Base-by-base conservation (phyloP, 2,113 vertebrate species). In the Etheostoma spectabile region DNA sequence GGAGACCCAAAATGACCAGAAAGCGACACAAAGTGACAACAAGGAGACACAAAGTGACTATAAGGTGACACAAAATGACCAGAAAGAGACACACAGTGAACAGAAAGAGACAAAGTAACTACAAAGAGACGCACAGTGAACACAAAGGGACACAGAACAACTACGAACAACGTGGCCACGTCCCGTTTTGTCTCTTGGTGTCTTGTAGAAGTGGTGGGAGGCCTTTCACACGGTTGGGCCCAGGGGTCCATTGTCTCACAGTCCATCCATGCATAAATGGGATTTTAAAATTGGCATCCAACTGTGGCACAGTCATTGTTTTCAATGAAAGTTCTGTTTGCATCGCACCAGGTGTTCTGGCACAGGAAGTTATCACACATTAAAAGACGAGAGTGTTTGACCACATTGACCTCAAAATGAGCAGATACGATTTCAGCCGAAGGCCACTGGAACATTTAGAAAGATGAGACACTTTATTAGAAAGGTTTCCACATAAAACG, bases 401-500 rank as follows among this genome's bases (percentile, higher is more conserved):
- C 14, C 33, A 53, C 66, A 35, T 42, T 5, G n/a, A 57, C 53
- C 48, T 33, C 51, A 10, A n/a, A 56, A 22, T 12, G 42, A 67
- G 74, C 30, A 2, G n/a, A 69, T 0, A 19, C 5, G 38, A 61
- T 56, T 27, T 33, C 11, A 74, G 55, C 21, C 42, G 13, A 73
- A 72, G 82, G 27, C 30, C 15, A 62, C 77, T 3, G 21, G 15
- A 57, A 49, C 16, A 49, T 67, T 80, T 52, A 79, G 38, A 69
- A 63, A 64, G 70, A 82, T 75, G 49, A 74, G 51, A 38, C 62
- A 66, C 53, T 92, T 91, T 89, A 90, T 85, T 89, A 83, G 77
- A 86, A 91, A 89, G 70, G 33, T 85, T 72, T 90, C 90, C 85
- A 88, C 84, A 86, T 90, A 83, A 91, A 93, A 91, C 87, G 91